Percentiles rank a stretch among this genome's conserved stretches.
Conservation (phyloP, 2,113 vertebrate genomes). For the Spermophilus dauricus region DNA sequence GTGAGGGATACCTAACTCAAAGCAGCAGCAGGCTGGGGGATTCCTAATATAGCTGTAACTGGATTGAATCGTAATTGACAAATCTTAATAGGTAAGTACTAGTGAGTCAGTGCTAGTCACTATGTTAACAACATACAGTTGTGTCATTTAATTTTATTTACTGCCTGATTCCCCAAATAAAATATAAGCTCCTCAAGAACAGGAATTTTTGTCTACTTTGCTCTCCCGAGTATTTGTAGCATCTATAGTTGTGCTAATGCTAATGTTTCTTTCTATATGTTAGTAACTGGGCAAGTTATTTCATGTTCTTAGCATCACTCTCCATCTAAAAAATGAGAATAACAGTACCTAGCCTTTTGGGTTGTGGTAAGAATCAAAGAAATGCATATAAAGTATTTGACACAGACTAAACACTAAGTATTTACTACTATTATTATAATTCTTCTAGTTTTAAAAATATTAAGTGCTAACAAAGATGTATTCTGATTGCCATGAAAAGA, state of each 20-base stretch:
- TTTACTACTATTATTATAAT: not conserved
- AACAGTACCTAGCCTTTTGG: not conserved
- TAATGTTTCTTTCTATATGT: not conserved
- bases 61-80: not conserved
- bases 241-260: not conserved
- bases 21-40: not conserved
- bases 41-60: not conserved
- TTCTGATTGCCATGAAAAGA: not conserved
- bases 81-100: not conserved
- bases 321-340: slow-evolving; percentile 15
- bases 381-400: not conserved
- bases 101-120: not conserved
- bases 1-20: not conserved
- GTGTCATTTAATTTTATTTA: not conserved
- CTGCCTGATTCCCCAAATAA: not conserved
- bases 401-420: not conserved
- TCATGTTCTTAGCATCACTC: not conserved
- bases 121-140: not conserved
- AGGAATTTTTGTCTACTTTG: not conserved
- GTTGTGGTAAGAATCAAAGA: not conserved
- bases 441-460: not conserved
- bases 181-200: not conserved
- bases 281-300: not conserved
- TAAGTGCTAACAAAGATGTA: not conserved
- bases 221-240: not conserved